Base-by-base conservation (phyloP, 2,888 invertebrate genomes). In the Ryuthela nishihirai region DNA sequence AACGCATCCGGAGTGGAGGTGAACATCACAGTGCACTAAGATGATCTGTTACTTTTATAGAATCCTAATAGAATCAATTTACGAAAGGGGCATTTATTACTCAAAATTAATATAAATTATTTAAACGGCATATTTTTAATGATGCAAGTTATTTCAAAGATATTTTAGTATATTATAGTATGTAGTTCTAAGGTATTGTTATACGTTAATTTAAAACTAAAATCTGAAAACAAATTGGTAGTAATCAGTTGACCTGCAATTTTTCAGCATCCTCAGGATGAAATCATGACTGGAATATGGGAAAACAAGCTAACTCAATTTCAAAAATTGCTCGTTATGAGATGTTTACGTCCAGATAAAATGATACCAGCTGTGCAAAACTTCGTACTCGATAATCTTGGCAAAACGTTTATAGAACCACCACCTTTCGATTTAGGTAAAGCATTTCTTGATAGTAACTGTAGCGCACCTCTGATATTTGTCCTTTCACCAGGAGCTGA, bases 261-360 rank as follows among this genome's bases (percentile, higher is more conserved):
- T 34, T 18, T 52, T 23, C 21, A 64, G 64, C 36, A 20, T 23
- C 67, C 67, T 32, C 55, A 66, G 1, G 54, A 63, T 10, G 63
- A 64, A n/a, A 12, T 10, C 10, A 45, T 67, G 5, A 75, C 76
- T 4, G 73, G 72, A 23, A 73, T 74, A 48, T 77, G 74, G 72
- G 56, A 72, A n/a, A 69, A 69, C 6, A 71, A 66, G 47, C 65
- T 75, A 4, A 68, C 67, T 7, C 60, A 54, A 34, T 76, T 77
- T 69, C 75, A 75, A 67, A 72, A 69, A 54, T 68, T 77, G 60
- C 66, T 76, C 26, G 66, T 76, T 2, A 69, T 77, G 9, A 68
- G 76, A 36, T 75, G 75, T 66, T 65, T 77, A 10, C 67, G 77
- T 29, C 74, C 76, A n/a, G 77, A 77, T 61, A 77, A 76, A 70